A percentile compares a stretch with the other conserved stretches of the same genome.
Evolutionary conservation across 1,140 invertebrate genomes (phyloP).

Genomic region (Thereuonema tuberculata): DNA sequence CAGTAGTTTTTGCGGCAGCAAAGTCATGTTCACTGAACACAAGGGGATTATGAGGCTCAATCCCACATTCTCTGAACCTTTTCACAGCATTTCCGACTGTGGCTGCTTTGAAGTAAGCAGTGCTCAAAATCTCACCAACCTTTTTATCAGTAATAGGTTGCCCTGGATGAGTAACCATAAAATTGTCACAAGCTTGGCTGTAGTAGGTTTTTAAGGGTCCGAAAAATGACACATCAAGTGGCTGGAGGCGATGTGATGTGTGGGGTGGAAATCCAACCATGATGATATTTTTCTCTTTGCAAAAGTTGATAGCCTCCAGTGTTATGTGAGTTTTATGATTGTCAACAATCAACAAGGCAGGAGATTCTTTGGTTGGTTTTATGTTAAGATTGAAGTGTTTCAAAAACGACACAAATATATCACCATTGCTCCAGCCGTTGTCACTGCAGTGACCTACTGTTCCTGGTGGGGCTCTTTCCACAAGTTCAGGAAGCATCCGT

Average conservation of each 20-base stretch:
- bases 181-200: no score
- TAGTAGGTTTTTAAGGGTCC: no score
- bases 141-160: no score
- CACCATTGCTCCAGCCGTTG: slow-evolving; percentile 16
- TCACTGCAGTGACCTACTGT: background rate
- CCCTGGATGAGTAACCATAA: no score
- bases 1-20: no score
- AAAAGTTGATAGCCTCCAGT: slow-evolving; percentile 7
- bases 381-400: slow-evolving; percentile 17
- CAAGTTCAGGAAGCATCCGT: background rate
- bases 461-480: background rate
- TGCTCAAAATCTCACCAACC: no score
- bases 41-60: no score
- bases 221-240: no score
- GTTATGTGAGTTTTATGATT: background rate
- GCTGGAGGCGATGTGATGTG: slow-evolving; percentile 31
- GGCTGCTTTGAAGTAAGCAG: no score
- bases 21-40: no score
- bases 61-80: no score
- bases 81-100: no score
- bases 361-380: slow-evolving; percentile 10
- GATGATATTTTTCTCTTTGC: slow-evolving; percentile 14
- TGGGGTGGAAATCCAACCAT: slow-evolving; percentile 23
- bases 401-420: slow-evolving; percentile 20
- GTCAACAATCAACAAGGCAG: background rate